These are phyloP conservation scores for Caiman crocodilus DNA, from an alignment of 2,797 vertebrate species.

Conservation along the genomic window DNA sequence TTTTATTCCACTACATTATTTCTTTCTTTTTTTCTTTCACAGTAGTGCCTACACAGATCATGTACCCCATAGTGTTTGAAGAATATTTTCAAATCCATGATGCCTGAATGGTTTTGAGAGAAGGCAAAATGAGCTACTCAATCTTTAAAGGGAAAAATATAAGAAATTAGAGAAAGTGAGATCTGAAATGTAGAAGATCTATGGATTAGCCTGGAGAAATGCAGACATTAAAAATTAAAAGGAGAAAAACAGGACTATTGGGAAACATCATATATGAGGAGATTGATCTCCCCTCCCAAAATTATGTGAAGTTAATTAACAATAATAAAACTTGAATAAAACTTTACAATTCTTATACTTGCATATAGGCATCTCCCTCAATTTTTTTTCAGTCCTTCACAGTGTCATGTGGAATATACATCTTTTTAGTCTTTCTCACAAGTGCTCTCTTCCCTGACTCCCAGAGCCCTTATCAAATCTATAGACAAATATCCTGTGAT, in stretches of 20 bases:
- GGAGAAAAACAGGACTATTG: neutral
- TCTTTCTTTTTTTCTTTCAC: no score
- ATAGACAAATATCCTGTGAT: neutral
- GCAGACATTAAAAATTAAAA: neutral
- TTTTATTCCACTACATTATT: no score
- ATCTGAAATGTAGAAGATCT: neutral
- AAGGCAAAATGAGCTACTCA: no score
- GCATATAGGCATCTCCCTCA: neutral
- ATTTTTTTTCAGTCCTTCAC: neutral
- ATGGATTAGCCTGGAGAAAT: accelerated
- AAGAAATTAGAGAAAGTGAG: no score
- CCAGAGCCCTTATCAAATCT: neutral
- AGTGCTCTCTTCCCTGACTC: neutral
- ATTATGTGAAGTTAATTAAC: neutral
- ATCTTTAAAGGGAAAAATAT: no score
- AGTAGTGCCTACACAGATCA: no score
- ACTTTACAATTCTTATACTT: neutral
- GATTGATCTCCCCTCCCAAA: neutral
- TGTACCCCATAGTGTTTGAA: no score
- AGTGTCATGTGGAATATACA: neutral
- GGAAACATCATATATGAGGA: neutral
- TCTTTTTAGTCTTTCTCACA: neutral
- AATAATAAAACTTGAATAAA: neutral
- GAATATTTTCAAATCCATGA: no score
- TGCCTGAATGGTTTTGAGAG: no score